phyloP scores from a whole-genome alignment of 2,888 invertebrate genomes.

The Chromoteleia sp. region DNA sequence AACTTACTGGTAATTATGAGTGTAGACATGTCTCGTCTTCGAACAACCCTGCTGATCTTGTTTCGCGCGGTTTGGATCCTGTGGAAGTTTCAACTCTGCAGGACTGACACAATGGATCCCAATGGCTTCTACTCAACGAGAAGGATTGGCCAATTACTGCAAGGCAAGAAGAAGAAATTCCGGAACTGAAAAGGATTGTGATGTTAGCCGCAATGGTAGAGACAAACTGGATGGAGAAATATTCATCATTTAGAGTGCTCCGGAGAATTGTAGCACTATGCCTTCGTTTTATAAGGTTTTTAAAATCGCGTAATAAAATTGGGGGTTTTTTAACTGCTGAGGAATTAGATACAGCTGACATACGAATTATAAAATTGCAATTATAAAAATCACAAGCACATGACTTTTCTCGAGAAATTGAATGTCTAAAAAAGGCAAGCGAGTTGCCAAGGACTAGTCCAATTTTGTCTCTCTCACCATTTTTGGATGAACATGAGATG shows the following conservation, averaged over 20 bases:
- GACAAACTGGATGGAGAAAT: slow-evolving; percentile 18
- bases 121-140: too few relatives aligned
- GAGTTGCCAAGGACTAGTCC: slow-evolving; percentile 8
- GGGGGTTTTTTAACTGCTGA: too few relatives aligned
- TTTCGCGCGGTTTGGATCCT: slow-evolving; percentile 16
- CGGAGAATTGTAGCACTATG: slow-evolving; percentile 2
- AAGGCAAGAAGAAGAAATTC: slow-evolving; percentile 5
- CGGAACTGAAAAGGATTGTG: slow-evolving; percentile 7
- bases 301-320: too few relatives aligned
- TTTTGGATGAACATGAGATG: slow-evolving; percentile 6
- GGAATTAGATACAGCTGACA: slow-evolving; percentile 14
- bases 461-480: slow-evolving; percentile 16
- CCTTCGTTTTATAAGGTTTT: slow-evolving; percentile 2
- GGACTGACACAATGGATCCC: slow-evolving; percentile 3
- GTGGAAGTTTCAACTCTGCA: background rate
- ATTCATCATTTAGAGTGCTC: slow-evolving; percentile 15
- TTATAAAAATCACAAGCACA: too few relatives aligned
- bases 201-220: background rate
- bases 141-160: background rate
- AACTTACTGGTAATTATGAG: background rate
- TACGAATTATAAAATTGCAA: too few relatives aligned
- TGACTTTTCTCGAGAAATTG: too few relatives aligned
- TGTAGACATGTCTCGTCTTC: slow-evolving; percentile 13
- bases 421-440: background rate
- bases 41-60: slow-evolving; percentile 9